Percentiles rank a stretch among this genome's conserved stretches.
Evolutionary conservation across 1,140 invertebrate genomes (phyloP).

Genomic region (Ditylenchus dipsaci): DNA sequence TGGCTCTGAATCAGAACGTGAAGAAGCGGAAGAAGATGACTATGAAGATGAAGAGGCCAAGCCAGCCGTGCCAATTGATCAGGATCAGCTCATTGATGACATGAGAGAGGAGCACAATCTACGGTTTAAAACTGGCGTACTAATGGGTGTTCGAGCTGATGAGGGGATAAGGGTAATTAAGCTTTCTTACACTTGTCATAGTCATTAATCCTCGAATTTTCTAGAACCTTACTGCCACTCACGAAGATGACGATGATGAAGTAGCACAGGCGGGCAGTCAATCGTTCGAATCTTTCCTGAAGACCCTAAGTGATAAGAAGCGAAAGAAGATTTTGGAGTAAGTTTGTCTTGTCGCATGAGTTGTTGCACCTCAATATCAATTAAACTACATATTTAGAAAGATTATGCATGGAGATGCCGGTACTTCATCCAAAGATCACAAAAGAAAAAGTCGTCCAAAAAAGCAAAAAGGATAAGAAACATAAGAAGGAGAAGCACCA

Average conservation of each 20-base stretch:
- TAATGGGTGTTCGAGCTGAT: conserved; percentile 31
- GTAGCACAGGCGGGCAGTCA: conserved; percentile 10
- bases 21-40: conserved; percentile 18
- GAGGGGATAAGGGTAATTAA: conserved; percentile 32
- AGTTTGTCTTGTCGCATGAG: conserved; percentile 8
- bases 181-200: too few relatives aligned
- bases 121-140: conserved; percentile 38
- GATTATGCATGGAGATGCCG: conserved; percentile 25
- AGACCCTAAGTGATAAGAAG: conserved; percentile 36
- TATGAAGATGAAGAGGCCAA: conserved; percentile 19
- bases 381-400: conserved; percentile 23
- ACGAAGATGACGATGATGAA: conserved; percentile 21
- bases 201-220: too few relatives aligned
- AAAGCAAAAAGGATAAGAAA: background rate
- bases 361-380: background rate
- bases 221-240: conserved; percentile 20
- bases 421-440: conserved; percentile 17
- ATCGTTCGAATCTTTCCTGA: conserved; percentile 38
- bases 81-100: conserved; percentile 31
- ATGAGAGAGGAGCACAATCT: conserved; percentile 47
- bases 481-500: background rate
- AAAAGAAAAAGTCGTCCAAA: conserved; percentile 34
- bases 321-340: conserved; percentile 33
- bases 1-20: conserved; percentile 1
- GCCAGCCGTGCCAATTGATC: conserved; percentile 22